These are phyloP conservation scores for Acronicta alni DNA, from an alignment of 2,888 invertebrate genomes.

Conservation along the genomic window DNA sequence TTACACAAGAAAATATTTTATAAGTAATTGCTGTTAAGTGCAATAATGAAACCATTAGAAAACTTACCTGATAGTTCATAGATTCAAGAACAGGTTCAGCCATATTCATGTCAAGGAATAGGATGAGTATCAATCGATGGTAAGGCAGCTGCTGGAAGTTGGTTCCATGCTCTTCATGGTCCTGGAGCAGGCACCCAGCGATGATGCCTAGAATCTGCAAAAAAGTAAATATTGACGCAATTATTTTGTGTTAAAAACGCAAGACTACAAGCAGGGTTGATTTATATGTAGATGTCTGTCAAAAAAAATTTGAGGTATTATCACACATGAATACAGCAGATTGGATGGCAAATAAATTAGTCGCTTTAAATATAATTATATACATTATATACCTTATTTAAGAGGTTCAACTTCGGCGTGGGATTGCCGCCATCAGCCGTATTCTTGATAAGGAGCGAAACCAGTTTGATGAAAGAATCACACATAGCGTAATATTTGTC, in stretches of 20 bases:
- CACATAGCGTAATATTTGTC: conserved; percentile 98
- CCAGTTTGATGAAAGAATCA: conserved; percentile 98
- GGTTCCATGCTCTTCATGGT: conserved; percentile 96
- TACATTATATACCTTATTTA: conserved; percentile 94
- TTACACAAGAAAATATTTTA: neutral
- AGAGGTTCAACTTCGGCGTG: conserved; percentile 98
- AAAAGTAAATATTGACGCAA: neutral
- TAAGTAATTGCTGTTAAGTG: neutral
- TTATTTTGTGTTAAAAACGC: no score
- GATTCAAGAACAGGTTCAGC: conserved; percentile 98
- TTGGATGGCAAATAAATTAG: no score
- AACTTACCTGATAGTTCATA: conserved; percentile 95
- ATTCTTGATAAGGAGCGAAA: conserved; percentile 97
- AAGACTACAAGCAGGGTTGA: no score
- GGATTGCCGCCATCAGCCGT: conserved; percentile 97
- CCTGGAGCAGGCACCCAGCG: conserved; percentile 97
- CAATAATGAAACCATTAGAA: neutral
- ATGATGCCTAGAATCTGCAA: conserved; percentile 95
- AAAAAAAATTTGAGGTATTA: no score
- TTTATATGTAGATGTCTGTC: no score
- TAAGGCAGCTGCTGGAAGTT: conserved; percentile 99
- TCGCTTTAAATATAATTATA: neutral
- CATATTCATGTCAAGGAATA: conserved; percentile 98
- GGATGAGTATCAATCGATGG: conserved; percentile 98
- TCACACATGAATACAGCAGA: no score